Percentiles rank a stretch among this genome's conserved stretches.
phyloP scores from a whole-genome alignment of 2,888 invertebrate genomes.

The Troilus luridus region DNA sequence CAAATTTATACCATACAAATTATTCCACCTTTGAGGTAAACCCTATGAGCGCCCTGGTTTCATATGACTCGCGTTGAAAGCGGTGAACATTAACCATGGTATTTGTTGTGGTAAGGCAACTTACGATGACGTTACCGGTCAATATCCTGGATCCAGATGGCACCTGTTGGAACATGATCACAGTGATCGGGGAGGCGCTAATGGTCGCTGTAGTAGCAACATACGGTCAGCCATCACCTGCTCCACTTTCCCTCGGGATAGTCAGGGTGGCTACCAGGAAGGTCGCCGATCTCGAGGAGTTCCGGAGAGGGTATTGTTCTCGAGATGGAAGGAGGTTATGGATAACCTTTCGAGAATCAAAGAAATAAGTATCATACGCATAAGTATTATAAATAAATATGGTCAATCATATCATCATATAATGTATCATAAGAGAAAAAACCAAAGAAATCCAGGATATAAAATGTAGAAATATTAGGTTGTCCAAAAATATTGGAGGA shows the following conservation, averaged over 20 bases:
- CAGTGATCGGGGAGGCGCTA: not conserved
- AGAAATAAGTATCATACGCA: too few relatives aligned
- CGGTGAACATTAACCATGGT: not conserved
- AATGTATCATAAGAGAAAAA: too few relatives aligned
- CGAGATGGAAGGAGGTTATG: not conserved
- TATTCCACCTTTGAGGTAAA: too few relatives aligned
- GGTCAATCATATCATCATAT: too few relatives aligned
- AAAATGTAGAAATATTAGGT: too few relatives aligned
- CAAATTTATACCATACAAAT: too few relatives aligned
- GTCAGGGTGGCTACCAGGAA: not conserved
- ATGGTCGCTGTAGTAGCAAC: not conserved
- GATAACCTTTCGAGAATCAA: too few relatives aligned
- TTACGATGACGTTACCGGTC: not conserved
- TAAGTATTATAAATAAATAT: too few relatives aligned
- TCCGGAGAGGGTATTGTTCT: not conserved
- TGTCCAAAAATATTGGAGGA: too few relatives aligned
- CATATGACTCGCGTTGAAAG: not conserved
- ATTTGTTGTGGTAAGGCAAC: not conserved
- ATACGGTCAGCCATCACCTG: slow-evolving; percentile 8
- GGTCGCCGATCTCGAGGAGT: not conserved
- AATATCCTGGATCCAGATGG: not conserved
- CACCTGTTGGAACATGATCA: not conserved
- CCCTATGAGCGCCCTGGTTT: too few relatives aligned
- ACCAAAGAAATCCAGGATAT: too few relatives aligned
- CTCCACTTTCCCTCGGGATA: not conserved